Evolutionary conservation across 2,113 vertebrate species (phyloP), one percentile per base, ranked within the genome.

Genomic region (Pongo pygmaeus): DNA sequence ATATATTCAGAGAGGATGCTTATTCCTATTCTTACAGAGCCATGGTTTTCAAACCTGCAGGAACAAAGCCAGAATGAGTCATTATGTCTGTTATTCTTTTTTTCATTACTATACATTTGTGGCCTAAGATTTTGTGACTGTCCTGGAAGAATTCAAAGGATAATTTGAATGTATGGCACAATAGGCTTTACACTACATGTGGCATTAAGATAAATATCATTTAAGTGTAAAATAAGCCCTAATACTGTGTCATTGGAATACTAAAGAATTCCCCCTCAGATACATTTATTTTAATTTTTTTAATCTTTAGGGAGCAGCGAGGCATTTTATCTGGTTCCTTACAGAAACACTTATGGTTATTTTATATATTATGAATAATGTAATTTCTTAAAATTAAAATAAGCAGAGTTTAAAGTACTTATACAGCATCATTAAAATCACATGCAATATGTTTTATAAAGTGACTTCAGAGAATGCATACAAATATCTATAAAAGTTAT

Each of bases 331-430:
- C 25, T 55, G 30, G 46, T 81, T 90, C 69, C 46, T 95, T 92
- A 84, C 27, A 38, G 48, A 85, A 92, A 69, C 89, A 91, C 27
- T 93, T 95, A 43, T 11, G 10, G 43, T 77, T 95, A 77, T 81
- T 94, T 22, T 70, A 16, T 77, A 46, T 93, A 64, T 93, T 83
- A 83, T 81, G 79, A 90, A 94, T 90, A 95, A 93, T 57, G 30
- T 74, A 67, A n/a, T 95, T 92, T 96, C 43, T 93, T 90, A 57
- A 93, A 97, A 96, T 85, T 93, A 52, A 90, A 69, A 80, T 81
- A 96, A 83, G 59, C 32, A 89, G 61, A 81, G 57, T 92, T 96
- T 91, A 89, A 79, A 81, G 81, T 67, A 48, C 38, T 52, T 61
- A 79, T 48, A 59, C 2, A 57, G 11, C 69, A 43, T 61, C 64